These are phyloP conservation scores for Melanocharis versteri DNA, from an alignment of 2,113 vertebrate genomes.

Conservation along the genomic window DNA sequence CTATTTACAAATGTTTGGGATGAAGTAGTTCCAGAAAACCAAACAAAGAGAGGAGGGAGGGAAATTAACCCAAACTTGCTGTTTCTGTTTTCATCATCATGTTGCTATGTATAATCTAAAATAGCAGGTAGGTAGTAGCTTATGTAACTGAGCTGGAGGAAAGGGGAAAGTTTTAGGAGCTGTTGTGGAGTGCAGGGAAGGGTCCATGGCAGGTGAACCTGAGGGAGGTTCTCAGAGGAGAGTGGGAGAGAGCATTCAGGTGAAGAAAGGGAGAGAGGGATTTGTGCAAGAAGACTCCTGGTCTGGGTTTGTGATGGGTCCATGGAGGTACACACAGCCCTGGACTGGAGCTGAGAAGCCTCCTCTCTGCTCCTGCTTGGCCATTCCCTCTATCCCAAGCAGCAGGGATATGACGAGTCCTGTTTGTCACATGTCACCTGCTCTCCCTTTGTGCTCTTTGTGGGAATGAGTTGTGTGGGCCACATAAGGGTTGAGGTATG, in stretches of 20 bases:
- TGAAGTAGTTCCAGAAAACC: conserved; percentile 47
- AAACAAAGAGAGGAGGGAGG: conserved; percentile 39
- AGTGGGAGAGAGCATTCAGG: neutral
- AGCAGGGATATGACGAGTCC: fast-evolving
- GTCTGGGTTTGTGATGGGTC: neutral
- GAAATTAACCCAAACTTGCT: neutral
- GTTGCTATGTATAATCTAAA: conserved; percentile 30
- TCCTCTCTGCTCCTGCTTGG: neutral
- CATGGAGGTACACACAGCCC: neutral
- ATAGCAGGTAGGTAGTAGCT: neutral
- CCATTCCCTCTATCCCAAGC: neutral
- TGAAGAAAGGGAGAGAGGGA: neutral
- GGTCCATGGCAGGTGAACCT: neutral
- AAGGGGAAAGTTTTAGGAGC: neutral
- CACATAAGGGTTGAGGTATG: neutral
- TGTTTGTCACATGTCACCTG: fast-evolving
- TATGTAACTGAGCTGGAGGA: neutral
- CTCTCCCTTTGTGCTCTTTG: neutral
- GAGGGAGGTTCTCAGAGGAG: neutral
- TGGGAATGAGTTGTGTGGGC: neutral
- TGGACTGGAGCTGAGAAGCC: neutral
- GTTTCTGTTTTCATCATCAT: neutral
- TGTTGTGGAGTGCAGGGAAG: neutral
- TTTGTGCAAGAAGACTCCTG: neutral
- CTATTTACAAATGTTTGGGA: conserved; percentile 60